Base-by-base conservation (phyloP, 2,113 vertebrate genomes). In the Menidia beryllina region DNA sequence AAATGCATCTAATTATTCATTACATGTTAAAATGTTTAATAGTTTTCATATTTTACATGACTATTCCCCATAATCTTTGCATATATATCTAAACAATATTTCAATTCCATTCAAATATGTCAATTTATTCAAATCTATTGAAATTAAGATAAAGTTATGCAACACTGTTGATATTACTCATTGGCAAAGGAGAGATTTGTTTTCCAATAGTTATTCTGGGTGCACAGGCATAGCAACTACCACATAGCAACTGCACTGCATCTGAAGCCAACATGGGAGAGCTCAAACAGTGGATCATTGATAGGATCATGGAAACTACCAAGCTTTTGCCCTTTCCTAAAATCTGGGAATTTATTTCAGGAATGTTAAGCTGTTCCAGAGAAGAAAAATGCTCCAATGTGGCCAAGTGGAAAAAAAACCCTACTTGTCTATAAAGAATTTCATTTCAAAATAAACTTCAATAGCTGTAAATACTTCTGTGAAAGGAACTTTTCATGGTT, bases 221-320 rank as follows among this genome's bases (percentile, higher is more conserved):
- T 70, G 65, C 73, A 72, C 75, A 72, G 53, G 57, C 80, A 85
- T 69, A 86, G 85, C 77, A 82, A 82, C 82, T 74, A 58, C 61
- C 73, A 72, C 87, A 80, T 86, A 88, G 79, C 87, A 89, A 88
- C 81, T 63, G 27, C 59, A 50, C 34, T 69, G 36, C 65, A 61
- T 52, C 52, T 72, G 77, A 79, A 75, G 62, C 51, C 58, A 69
- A 27, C 27, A 24, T 48, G 64, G 50, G 14, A 63, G 41, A 25
- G 25, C 52, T 77, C 56, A 55, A 51, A 59, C 64, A 59, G 17
- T 23, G 65, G 10, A 55, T 68, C 48, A 11, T 62, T 23, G 21
- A 75, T 52, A 57, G 7, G 26, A 59, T 45, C 38, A 24, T 72
- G 49, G 68, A 82, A 79, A 83, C 72, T 60, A 60, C 39, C 45